Evolutionary conservation across 2,888 invertebrate genomes (phyloP).

Genomic region (Thereva unica): DNA sequence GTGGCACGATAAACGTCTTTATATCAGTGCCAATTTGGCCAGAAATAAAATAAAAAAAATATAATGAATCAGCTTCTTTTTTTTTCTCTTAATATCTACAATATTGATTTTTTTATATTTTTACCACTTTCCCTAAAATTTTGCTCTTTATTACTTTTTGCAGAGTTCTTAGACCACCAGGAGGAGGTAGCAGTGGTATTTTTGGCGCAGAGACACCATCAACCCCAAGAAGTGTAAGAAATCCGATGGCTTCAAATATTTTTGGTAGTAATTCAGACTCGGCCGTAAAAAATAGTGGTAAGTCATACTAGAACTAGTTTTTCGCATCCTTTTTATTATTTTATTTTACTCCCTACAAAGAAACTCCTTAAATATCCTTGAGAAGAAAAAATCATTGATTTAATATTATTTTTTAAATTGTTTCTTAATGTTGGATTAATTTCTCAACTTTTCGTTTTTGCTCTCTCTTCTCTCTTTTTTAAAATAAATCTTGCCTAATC

Average conservation of each 20-base stretch:
- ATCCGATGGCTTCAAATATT: slow-evolving; percentile 58
- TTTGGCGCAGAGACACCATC: slow-evolving; percentile 57
- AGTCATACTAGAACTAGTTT: slow-evolving; percentile 29
- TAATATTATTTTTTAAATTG: no score
- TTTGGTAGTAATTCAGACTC: slow-evolving; percentile 55
- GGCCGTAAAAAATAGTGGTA: slow-evolving; percentile 55
- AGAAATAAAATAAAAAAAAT: no score
- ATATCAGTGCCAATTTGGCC: no score
- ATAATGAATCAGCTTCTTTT: no score
- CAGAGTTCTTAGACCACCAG: slow-evolving; percentile 68
- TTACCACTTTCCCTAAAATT: background rate
- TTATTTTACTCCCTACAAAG: no score
- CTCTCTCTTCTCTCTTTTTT: slow-evolving; percentile 38
- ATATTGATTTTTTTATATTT: no score
- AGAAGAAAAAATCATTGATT: no score
- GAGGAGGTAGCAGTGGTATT: slow-evolving; percentile 66
- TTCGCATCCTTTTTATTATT: no score
- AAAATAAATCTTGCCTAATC: slow-evolving; percentile 16
- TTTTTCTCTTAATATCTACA: no score
- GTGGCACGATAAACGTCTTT: no score
- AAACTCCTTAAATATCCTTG: no score
- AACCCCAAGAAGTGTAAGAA: slow-evolving; percentile 56
- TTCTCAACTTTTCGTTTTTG: background rate
- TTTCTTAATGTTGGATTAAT: no score
- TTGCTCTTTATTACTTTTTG: slow-evolving; percentile 24